These are phyloP conservation scores for Argentina silus DNA, from an alignment of 2,797 vertebrate species.

Conservation along the genomic window DNA sequence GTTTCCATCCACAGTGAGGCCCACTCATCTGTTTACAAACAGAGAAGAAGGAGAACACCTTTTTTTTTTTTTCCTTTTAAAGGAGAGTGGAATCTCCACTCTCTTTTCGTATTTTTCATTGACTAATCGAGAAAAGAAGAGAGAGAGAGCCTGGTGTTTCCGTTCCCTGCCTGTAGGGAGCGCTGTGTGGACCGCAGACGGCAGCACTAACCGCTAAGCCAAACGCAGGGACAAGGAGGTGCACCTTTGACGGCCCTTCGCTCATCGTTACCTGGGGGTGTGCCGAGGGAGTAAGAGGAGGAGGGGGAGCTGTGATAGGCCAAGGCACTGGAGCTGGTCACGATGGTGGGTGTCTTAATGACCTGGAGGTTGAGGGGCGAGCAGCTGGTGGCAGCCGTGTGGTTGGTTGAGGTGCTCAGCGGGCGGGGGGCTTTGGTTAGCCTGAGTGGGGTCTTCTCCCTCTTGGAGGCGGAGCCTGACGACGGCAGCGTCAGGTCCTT, in stretches of 20 bases:
- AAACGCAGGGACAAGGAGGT: no score
- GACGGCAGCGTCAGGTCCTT: slow-evolving; percentile 87
- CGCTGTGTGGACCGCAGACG: no score
- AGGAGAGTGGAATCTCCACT: no score
- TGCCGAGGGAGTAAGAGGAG: slow-evolving; percentile 84
- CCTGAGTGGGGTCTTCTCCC: slow-evolving; percentile 86
- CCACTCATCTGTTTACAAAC: no score
- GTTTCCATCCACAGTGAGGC: no score
- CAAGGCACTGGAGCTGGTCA: slow-evolving; percentile 87
- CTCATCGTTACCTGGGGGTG: slow-evolving; percentile 83
- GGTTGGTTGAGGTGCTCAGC: slow-evolving; percentile 86
- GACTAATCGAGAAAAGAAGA: neutral
- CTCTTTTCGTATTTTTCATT: no score
- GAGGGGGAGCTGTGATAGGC: slow-evolving; percentile 90
- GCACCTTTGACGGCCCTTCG: no score
- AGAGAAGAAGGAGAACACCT: no score
- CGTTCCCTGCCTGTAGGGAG: neutral
- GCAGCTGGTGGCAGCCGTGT: slow-evolving; percentile 78
- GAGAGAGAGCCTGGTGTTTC: neutral
- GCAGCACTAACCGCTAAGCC: neutral
- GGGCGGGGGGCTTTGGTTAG: slow-evolving; percentile 86
- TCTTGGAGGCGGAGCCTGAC: slow-evolving; percentile 86
- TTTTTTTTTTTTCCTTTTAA: neutral
- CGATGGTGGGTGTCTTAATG: slow-evolving; percentile 87
- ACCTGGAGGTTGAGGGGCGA: slow-evolving; percentile 91